phyloP scores from a whole-genome alignment of 2,888 invertebrate species.

The Philonicus albiceps region DNA sequence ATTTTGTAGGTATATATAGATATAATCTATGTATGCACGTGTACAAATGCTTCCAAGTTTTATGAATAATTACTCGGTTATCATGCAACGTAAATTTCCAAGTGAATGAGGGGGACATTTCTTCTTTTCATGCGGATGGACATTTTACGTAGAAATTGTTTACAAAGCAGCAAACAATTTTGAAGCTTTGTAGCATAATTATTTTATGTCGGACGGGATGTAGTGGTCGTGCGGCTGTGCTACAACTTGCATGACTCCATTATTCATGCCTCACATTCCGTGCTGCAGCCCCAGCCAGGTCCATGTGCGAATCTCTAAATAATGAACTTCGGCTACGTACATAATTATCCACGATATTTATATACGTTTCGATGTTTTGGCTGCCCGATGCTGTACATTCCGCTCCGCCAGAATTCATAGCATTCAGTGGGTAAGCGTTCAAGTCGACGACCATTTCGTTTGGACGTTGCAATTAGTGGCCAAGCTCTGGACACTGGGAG shows the following conservation, averaged over 20 bases:
- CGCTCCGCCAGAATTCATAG: not conserved
- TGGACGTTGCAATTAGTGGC: not conserved
- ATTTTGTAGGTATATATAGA: not conserved
- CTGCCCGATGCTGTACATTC: not conserved
- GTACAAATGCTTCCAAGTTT: slow-evolving; percentile 39
- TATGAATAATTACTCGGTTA: slow-evolving; percentile 48
- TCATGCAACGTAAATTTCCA: slow-evolving; percentile 34
- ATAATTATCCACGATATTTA: not conserved
- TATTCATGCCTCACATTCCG: not conserved
- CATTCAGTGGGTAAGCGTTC: not conserved
- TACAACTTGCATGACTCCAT: not conserved
- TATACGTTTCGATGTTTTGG: not conserved
- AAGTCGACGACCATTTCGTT: not conserved
- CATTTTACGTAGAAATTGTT: slow-evolving; percentile 41
- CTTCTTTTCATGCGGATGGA: slow-evolving; percentile 23
- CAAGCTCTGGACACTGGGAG: not conserved
- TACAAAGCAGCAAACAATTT: slow-evolving; percentile 43
- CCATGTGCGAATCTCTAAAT: slow-evolving; percentile 16
- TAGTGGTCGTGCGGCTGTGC: not conserved
- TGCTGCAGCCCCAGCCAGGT: not conserved
- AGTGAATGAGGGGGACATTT: slow-evolving; percentile 38
- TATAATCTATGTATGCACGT: not conserved
- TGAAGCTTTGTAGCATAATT: slow-evolving; percentile 40
- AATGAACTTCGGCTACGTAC: not conserved
- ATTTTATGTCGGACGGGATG: slow-evolving; percentile 43